Evolutionary conservation across 2,113 vertebrate genomes (phyloP).

Genomic region (Collichthys lucidus): DNA sequence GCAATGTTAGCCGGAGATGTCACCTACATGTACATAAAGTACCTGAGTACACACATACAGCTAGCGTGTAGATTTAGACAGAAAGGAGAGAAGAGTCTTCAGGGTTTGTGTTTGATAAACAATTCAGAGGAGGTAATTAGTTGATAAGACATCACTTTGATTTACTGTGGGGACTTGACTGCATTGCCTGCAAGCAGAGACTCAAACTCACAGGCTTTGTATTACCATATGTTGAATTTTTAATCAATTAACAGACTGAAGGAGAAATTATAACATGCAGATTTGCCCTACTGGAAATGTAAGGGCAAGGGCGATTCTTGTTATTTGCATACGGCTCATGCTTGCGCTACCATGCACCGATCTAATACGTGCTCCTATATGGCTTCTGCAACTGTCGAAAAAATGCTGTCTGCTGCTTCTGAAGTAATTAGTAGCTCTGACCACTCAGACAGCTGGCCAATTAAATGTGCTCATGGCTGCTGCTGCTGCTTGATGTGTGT

Average conservation of each 20-base stretch:
- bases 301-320: constrained; percentile 60
- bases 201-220: constrained; percentile 38
- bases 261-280: constrained; percentile 71
- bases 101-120: constrained; percentile 72
- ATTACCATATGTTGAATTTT: constrained; percentile 79
- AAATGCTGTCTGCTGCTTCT: constrained; percentile 48
- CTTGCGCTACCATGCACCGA: constrained; percentile 34
- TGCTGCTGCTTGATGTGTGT: constrained; percentile 69
- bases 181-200: constrained; percentile 62
- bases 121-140: constrained; percentile 77
- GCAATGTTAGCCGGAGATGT: constrained; percentile 59
- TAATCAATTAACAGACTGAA: constrained; percentile 74
- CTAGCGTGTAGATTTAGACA: neutral
- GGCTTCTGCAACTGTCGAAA: constrained; percentile 21
- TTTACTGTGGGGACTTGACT: constrained; percentile 56
- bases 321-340: constrained; percentile 71
- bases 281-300: constrained; percentile 61
- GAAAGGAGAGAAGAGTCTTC: constrained; percentile 39
- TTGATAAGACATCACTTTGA: constrained; percentile 67
- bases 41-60: neutral
- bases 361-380: constrained; percentile 27
- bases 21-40: constrained; percentile 36
- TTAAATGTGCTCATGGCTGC: constrained; percentile 67
- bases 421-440: constrained; percentile 69
- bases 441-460: constrained; percentile 72